Conservation (phyloP, 2,797 vertebrate species). For the Trachops cirrhosus region DNA sequence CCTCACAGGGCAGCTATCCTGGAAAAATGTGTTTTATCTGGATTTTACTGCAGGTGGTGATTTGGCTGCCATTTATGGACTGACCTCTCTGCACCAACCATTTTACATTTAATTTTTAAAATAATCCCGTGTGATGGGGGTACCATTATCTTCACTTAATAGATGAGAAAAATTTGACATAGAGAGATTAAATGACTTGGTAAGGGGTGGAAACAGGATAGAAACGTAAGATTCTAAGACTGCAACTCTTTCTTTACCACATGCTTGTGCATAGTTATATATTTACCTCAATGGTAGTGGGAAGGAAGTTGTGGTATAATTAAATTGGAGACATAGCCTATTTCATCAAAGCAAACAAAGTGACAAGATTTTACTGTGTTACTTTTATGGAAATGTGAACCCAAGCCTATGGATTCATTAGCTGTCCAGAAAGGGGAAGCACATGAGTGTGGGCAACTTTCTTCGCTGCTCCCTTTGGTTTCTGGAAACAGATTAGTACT, state of each 20-base stretch:
- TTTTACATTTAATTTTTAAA: slow-evolving; percentile 54
- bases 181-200: not conserved
- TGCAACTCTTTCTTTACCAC: not conserved
- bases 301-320: not conserved
- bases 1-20: not conserved
- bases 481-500: not conserved
- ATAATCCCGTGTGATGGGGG: not conserved
- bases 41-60: not conserved
- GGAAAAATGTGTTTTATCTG: slow-evolving; percentile 27
- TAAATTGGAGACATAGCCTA: not conserved
- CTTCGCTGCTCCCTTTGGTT: not conserved
- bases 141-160: slow-evolving; percentile 42
- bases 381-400: slow-evolving; percentile 16
- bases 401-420: not conserved
- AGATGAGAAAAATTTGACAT: slow-evolving; percentile 23
- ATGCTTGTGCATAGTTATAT: not conserved
- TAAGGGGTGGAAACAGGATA: not conserved
- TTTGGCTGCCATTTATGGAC: slow-evolving; percentile 11
- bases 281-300: not conserved
- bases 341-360: slow-evolving; percentile 10
- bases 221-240: not conserved
- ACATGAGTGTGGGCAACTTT: not conserved
- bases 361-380: slow-evolving; percentile 3
- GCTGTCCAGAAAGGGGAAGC: not conserved
- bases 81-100: not conserved